Conservation (phyloP, 1,140 invertebrate species). For the Ooceraea biroi region DNA sequence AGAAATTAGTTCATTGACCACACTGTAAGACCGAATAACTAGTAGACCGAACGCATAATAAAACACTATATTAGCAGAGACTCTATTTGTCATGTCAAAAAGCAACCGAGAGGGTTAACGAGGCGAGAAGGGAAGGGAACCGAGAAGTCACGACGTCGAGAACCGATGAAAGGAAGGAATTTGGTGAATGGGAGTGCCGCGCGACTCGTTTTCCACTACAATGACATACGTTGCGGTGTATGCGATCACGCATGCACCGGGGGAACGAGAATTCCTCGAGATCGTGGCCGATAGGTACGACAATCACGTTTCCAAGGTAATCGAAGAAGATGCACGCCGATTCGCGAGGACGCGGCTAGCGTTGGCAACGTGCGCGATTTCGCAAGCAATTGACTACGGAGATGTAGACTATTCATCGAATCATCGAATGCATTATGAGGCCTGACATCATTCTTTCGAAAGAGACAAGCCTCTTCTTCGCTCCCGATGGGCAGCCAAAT, state of each 20-base stretch:
- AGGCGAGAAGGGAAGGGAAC: conserved; percentile 49
- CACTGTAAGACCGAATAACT: background rate
- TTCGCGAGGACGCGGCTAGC: conserved; percentile 18
- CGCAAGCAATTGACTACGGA: conserved; percentile 14
- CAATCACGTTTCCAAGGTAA: conserved; percentile 60
- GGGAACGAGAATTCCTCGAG: conserved; percentile 62
- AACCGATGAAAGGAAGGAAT: conserved; percentile 83
- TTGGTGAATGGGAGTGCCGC: conserved; percentile 82
- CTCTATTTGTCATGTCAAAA: background rate
- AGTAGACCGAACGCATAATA: background rate
- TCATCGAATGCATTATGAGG: conserved; percentile 48
- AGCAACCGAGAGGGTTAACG: conserved; percentile 5
- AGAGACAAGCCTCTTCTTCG: background rate
- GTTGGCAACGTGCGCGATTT: conserved; percentile 9
- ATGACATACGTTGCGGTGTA: conserved; percentile 33
- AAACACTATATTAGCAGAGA: background rate
- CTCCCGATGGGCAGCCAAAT: conserved; percentile 46
- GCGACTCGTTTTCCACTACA: conserved; percentile 76
- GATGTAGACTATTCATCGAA: background rate
- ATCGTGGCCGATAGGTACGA: conserved; percentile 46
- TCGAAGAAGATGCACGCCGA: conserved; percentile 53
- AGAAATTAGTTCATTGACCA: background rate
- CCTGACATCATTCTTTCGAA: conserved; percentile 53
- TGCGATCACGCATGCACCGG: conserved; percentile 21
- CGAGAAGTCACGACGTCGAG: conserved; percentile 67